Evolutionary conservation across 2,113 vertebrate genomes (phyloP).

Genomic region (Rhea pennata): DNA sequence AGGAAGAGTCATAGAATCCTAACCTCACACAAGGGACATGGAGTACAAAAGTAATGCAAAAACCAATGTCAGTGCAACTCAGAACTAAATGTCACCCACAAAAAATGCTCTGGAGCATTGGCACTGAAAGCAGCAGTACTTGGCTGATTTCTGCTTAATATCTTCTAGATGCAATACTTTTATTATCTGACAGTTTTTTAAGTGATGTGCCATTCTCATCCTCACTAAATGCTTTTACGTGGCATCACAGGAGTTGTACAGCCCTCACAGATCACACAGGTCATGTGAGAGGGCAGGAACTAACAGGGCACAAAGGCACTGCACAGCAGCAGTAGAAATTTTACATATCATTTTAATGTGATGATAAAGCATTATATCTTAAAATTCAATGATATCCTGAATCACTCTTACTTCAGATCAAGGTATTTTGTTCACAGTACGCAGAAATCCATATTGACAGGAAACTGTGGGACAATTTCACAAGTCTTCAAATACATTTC

Average conservation of each 20-base stretch:
- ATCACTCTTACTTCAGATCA: neutral
- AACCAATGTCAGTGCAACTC: neutral
- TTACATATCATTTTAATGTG: neutral
- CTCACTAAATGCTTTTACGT: neutral
- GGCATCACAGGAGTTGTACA: neutral
- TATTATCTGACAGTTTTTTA: neutral
- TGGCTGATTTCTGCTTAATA: neutral
- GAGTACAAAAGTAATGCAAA: neutral
- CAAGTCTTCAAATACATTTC: neutral
- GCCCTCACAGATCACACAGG: neutral
- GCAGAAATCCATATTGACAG: neutral
- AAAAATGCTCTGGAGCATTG: neutral
- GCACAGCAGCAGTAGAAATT: neutral
- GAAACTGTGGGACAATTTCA: neutral
- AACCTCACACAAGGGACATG: neutral
- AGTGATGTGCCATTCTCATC: neutral
- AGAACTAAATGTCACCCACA: neutral
- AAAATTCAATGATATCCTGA: neutral
- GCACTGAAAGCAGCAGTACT: neutral
- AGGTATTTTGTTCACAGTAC: neutral
- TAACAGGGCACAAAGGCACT: neutral
- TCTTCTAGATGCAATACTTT: neutral
- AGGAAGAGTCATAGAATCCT: neutral
- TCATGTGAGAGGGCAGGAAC: neutral
- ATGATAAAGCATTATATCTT: neutral